phyloP scores from a whole-genome alignment of 2,888 invertebrate genomes.

The Synanthedon myopaeformis region DNA sequence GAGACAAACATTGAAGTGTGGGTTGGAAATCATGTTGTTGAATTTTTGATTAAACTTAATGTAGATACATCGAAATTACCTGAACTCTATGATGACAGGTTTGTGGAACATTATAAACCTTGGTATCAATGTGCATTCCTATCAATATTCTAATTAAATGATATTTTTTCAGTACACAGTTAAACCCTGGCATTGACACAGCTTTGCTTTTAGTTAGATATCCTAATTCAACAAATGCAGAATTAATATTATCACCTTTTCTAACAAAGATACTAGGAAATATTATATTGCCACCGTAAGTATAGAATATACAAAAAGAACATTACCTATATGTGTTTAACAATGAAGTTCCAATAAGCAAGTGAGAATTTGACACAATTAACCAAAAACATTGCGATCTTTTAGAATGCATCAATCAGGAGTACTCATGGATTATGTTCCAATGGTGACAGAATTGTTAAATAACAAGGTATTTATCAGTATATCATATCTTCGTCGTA shows the following conservation, averaged over 20 bases:
- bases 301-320: constrained; percentile 7
- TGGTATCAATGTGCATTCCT: neutral
- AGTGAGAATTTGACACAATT: too few species aligned
- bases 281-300: constrained; percentile 56
- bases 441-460: constrained; percentile 62
- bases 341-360: too few species aligned
- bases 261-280: constrained; percentile 56
- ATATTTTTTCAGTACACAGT: constrained; percentile 32
- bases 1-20: constrained; percentile 75
- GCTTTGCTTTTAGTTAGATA: constrained; percentile 70
- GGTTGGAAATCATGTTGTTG: constrained; percentile 70
- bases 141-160: neutral
- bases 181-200: constrained; percentile 61
- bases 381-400: constrained; percentile 4
- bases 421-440: constrained; percentile 71
- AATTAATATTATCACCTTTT: constrained; percentile 57
- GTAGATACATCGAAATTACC: constrained; percentile 74
- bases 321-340: too few species aligned
- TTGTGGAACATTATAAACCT: constrained; percentile 6
- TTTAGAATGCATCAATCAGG: constrained; percentile 62
- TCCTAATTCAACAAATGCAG: constrained; percentile 64
- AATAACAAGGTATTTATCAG: constrained; percentile 51
- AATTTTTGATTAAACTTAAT: constrained; percentile 74
- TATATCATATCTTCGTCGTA: neutral
- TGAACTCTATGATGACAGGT: constrained; percentile 64